Percentiles rank a stretch among this genome's conserved stretches.
These are phyloP conservation scores for Cydia splendana DNA, from an alignment of 1,140 invertebrate genomes.

Conservation along the genomic window DNA sequence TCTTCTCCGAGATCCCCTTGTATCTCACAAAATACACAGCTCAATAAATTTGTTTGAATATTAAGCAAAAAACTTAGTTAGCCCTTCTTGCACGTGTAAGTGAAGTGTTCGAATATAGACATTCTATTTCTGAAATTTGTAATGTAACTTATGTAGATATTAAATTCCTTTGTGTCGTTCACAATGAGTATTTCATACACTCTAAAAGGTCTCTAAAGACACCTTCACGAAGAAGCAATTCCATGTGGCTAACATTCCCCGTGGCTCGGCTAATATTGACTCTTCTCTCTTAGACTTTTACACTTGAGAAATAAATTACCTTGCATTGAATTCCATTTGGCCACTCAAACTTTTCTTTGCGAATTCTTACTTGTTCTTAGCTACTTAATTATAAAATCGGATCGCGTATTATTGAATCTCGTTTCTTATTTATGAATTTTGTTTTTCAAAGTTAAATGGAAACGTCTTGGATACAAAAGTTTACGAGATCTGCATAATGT, in stretches of 20 bases:
- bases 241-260: neutral
- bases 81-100: too few species aligned
- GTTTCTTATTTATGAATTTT: slow-evolving; percentile 14
- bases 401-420: slow-evolving; percentile 27
- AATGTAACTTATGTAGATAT: neutral
- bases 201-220: neutral
- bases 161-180: neutral
- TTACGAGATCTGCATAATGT: neutral
- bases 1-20: slow-evolving; percentile 3
- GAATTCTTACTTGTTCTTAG: slow-evolving; percentile 6
- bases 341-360: neutral
- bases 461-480: neutral
- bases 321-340: slow-evolving; percentile 13
- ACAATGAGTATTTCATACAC: neutral
- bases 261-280: slow-evolving; percentile 22
- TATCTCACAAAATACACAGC: slow-evolving; percentile 15
- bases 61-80: too few species aligned
- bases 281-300: slow-evolving; percentile 2
- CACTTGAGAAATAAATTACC: slow-evolving; percentile 21
- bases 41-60: neutral
- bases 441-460: slow-evolving; percentile 11
- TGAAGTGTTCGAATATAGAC: too few species aligned
- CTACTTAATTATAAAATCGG: slow-evolving; percentile 19
- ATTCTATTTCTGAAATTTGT: too few species aligned
- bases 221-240: slow-evolving; percentile 7